Evolutionary conservation across 2,888 invertebrate genomes (phyloP), one percentile per base, ranked within the genome.

Genomic region (Lasioglossum leucozonium): DNA sequence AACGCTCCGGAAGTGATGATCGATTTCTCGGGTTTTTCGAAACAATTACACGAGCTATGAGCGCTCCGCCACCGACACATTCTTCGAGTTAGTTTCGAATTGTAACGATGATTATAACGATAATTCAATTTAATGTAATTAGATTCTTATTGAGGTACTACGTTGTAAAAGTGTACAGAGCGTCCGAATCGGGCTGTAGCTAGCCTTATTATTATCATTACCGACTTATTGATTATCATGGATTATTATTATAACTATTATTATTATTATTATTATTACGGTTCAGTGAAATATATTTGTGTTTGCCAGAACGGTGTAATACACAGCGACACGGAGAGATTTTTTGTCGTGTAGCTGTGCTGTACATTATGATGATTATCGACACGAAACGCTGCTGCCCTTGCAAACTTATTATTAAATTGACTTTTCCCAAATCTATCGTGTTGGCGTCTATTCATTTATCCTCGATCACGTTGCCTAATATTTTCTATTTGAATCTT

Each of bases 271-370:
- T 86, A 91, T 91, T 90, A 90, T 91, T 89, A 90, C 82, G 90
- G 91, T 92, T 89, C 85, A 89, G 90, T 88, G 80, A 85, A 86
- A 88, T 90, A 93, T 91, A 93, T 94, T 62, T 94, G 92, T 94
- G 94, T 94, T 94, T 93, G 93, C 91, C 91, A 92, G 93, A 92
- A 93, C 91, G 89, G 93, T 94, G 94, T 94, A 94, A 94, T 93
- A 94, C 93, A 94, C 92, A 92, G 93, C 93, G 93, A 93, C 89
- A 90, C 89, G 40, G 11, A 88, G 89, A 92, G 76, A 69, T 78
- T 62, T n/a, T 26, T 30, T 65, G 34, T 34, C 65, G 22, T 65
- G 34, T 8, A 18, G 82, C 79, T 82, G 84, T 90, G 84, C 88
- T 88, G 88, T 88, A 88, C 88, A 85, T 88, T 86, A 83, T 86